Evolutionary conservation across 2,888 invertebrate species (phyloP).

Genomic region (Dynastes tityus): DNA sequence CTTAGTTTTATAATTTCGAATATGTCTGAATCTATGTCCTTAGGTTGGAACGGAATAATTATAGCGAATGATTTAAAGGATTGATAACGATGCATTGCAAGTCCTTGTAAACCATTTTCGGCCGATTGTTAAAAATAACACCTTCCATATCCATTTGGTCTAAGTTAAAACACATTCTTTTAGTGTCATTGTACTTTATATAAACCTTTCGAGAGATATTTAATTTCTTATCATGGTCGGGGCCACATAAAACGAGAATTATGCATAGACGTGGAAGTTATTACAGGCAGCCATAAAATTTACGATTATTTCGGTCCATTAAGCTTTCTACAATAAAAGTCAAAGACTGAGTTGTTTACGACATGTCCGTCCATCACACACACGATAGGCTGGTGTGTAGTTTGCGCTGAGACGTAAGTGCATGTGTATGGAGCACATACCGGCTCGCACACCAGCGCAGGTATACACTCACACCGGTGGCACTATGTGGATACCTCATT

Average conservation of each 20-base stretch:
- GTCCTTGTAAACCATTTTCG: neutral
- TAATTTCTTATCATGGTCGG: conserved; percentile 51
- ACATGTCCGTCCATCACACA: conserved; percentile 60
- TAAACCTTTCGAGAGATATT: conserved; percentile 51
- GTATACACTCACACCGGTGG: conserved; percentile 1
- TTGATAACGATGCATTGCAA: neutral
- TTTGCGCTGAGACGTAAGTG: conserved; percentile 33
- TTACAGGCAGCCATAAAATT: conserved; percentile 61
- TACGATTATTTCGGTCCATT: conserved; percentile 65
- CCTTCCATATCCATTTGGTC: neutral
- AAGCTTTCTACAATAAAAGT: conserved; percentile 66
- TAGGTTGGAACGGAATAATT: no score
- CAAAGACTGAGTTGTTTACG: conserved; percentile 63
- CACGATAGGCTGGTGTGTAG: conserved; percentile 43
- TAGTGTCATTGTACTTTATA: conserved; percentile 50
- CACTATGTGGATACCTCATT: neutral
- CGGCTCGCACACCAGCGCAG: neutral
- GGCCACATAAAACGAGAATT: conserved; percentile 55
- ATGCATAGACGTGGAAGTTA: conserved; percentile 59
- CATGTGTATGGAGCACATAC: conserved; percentile 11
- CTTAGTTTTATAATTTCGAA: no score
- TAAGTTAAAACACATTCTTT: conserved; percentile 38
- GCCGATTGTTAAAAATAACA: neutral
- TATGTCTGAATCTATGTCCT: no score
- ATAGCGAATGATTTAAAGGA: no score